Conservation (phyloP, 2,113 vertebrate genomes). For the Zosterops lateralis region DNA sequence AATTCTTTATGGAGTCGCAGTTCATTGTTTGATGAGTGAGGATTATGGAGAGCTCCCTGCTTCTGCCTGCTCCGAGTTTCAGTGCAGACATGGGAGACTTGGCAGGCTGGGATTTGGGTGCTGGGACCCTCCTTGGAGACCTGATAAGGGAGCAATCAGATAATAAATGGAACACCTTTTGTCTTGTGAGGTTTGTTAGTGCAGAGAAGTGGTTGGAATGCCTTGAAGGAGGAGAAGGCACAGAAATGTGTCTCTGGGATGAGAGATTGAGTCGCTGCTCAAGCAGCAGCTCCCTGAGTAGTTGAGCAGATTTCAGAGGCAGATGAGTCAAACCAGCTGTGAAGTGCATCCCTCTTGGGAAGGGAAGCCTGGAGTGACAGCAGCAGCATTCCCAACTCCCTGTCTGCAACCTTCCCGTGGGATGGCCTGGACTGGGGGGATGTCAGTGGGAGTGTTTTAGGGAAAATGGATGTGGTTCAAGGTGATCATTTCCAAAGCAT, state of each 20-base stretch:
- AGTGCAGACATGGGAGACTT: not conserved
- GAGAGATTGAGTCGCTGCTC: not conserved
- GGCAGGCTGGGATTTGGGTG: not conserved
- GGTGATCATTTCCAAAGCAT: not conserved
- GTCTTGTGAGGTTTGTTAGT: not conserved
- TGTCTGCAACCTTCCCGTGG: rapidly evolving
- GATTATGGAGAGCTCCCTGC: not conserved
- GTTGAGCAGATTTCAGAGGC: not conserved
- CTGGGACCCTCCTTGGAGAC: not conserved
- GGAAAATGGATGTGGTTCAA: not conserved
- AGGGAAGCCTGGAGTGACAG: not conserved
- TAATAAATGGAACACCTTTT: not conserved
- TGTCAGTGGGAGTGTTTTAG: not conserved
- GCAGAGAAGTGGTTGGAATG: not conserved
- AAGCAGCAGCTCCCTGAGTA: not conserved
- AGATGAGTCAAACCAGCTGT: slow-evolving; percentile 35
- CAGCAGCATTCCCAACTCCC: not conserved
- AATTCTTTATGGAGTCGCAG: not conserved
- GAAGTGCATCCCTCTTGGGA: not conserved
- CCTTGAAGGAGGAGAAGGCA: not conserved
- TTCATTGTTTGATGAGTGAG: not conserved
- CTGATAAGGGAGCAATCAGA: not conserved
- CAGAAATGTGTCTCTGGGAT: not conserved
- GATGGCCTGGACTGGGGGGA: not conserved
- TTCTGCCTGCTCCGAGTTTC: not conserved